Evolutionary conservation across 1,140 invertebrate species (phyloP).

Genomic region (Eupristina koningsbergeri): DNA sequence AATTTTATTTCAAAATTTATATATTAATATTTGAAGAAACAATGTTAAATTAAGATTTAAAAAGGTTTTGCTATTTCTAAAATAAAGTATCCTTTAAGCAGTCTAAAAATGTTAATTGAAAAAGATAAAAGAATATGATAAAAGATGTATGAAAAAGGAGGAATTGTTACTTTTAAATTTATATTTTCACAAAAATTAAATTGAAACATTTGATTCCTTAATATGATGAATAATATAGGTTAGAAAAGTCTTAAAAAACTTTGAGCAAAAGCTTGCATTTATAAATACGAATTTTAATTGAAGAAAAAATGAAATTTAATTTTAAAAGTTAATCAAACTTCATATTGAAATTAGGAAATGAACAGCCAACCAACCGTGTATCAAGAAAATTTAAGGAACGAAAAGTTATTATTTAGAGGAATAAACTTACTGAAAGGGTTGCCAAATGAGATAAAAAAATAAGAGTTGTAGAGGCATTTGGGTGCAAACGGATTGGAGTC

Average conservation of each 20-base stretch:
- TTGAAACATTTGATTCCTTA: not conserved
- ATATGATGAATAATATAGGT: conserved; percentile 32
- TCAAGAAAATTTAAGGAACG: not conserved
- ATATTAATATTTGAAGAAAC: too few species aligned
- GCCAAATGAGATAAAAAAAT: not conserved
- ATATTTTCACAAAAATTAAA: not conserved
- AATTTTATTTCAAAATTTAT: not conserved
- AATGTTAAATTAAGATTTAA: too few species aligned
- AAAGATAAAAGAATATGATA: too few species aligned
- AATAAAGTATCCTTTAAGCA: too few species aligned
- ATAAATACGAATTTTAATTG: not conserved
- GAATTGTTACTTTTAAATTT: not conserved
- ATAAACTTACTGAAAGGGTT: not conserved
- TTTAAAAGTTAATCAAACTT: not conserved
- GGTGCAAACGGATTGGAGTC: not conserved
- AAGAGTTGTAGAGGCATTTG: not conserved
- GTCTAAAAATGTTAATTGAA: too few species aligned
- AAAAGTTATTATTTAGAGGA: not conserved
- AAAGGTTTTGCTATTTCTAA: too few species aligned
- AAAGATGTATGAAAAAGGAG: not conserved
- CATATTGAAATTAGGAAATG: not conserved
- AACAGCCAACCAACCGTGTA: not conserved
- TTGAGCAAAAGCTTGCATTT: not conserved
- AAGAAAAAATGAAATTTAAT: not conserved
- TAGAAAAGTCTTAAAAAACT: conserved; percentile 12